Evolutionary conservation across 2,888 invertebrate species (phyloP).

Genomic region (Slavum lentiscoides): DNA sequence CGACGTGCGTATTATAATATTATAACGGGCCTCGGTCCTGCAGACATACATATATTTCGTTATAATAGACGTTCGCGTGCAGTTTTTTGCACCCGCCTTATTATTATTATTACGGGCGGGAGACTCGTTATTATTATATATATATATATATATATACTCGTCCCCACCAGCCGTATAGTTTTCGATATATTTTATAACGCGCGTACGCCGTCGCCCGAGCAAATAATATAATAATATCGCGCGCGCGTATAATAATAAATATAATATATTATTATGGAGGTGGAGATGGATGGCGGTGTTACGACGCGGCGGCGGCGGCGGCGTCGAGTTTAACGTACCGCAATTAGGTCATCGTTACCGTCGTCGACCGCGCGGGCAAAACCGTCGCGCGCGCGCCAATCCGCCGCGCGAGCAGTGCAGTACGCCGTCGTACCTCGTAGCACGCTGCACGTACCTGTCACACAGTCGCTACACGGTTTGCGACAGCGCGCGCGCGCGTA

Average conservation of each 20-base stretch:
- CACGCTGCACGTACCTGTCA: not conserved
- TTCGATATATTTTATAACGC: no score
- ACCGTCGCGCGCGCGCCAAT: conserved; percentile 3
- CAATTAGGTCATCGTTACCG: conserved; percentile 39
- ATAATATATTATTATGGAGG: not conserved
- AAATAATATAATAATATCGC: no score
- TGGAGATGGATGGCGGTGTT: conserved; percentile 17
- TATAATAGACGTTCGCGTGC: conserved; percentile 4
- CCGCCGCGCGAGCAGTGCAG: conserved; percentile 8
- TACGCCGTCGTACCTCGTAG: not conserved
- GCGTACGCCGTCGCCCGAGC: not conserved
- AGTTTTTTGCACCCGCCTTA: conserved; percentile 37
- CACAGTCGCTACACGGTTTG: conserved; percentile 7
- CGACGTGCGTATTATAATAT: conserved; percentile 1
- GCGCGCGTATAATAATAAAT: conserved; percentile 13
- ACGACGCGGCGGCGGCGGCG: conserved; percentile 7
- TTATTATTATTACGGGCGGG: not conserved
- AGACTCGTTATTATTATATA: not conserved
- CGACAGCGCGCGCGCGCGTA: not conserved
- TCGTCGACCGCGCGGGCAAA: not conserved
- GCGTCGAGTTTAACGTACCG: conserved; percentile 50
- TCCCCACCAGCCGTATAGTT: no score
- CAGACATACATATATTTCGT: not conserved
- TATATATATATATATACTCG: no score
- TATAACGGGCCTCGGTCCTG: conserved; percentile 26